Evolutionary conservation across 2,888 invertebrate genomes (phyloP), one percentile per base, ranked within the genome.

Genomic region (Pammene fasciana): DNA sequence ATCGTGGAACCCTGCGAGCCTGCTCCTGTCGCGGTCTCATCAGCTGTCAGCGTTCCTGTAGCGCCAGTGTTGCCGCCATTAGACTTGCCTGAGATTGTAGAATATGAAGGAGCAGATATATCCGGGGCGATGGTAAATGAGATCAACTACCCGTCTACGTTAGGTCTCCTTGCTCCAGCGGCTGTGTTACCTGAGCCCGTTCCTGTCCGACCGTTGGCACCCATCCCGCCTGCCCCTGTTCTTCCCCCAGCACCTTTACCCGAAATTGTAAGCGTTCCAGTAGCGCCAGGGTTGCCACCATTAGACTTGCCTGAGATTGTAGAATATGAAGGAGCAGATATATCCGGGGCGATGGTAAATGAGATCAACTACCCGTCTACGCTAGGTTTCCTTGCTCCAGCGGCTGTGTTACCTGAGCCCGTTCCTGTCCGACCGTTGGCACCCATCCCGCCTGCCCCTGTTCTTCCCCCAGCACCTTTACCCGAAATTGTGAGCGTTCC

Each of bases 91-190:
- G 50, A 41, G 26, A 62, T 62, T 3, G 13, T 26, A 0, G 62
- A 62, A 9, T 7, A 18, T 38, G 50, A 52, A 9, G 52, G 50
- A 52, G 62, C 62, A n/a, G 50, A 41, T 50, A 50, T 62, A 10
- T 62, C 62, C 9, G 62, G 38, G 41, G 11, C 41, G 5, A 26
- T 50, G 13, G 1, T 52, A 5, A 36, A 57, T 36, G 50, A 26
- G 26, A 18, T 43, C 4, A 43, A 36, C 45, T 43, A 16, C 26
- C 41, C 59, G 43, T 66, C 72, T 55, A 36, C 71, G 36, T 46
- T 66, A 7, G 70, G 75, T 57, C 74, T 73, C 13, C 68, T 71
- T 52, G 66, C 74, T 14, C 75, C 76, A n/a, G 61, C 70, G 14
- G 61, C 72, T 14, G 57, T 55, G 1, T 50, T 70, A 34, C 67